A percentile compares a stretch with the other conserved stretches of the same genome.
Evolutionary conservation across 2,888 invertebrate genomes (phyloP).

Genomic region (Masnerella sp.): DNA sequence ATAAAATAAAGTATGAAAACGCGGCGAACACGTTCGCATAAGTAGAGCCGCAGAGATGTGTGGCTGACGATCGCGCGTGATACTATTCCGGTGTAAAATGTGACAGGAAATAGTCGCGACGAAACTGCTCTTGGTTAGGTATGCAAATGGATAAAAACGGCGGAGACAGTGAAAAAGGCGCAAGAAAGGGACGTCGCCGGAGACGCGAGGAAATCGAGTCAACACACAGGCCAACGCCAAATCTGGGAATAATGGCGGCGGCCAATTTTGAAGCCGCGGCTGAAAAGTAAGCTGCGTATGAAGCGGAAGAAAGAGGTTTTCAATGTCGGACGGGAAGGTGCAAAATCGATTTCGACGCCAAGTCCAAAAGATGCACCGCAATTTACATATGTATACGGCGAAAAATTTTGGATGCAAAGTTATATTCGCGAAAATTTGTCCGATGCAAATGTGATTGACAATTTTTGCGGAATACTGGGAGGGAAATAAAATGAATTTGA

Average conservation of each 20-base stretch:
- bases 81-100: constrained; percentile 73
- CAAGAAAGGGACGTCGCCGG: constrained; percentile 27
- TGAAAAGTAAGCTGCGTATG: constrained; percentile 23
- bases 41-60: constrained; percentile 66
- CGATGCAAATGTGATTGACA: background rate
- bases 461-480: background rate
- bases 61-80: constrained; percentile 68
- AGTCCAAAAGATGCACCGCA: constrained; percentile 14
- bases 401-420: constrained; percentile 10
- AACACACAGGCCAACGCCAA: constrained; percentile 38
- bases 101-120: constrained; percentile 74
- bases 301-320: constrained; percentile 20
- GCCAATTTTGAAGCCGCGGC: constrained; percentile 38
- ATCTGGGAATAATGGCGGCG: constrained; percentile 19
- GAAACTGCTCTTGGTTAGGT: constrained; percentile 65
- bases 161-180: constrained; percentile 41
- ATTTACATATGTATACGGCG: constrained; percentile 16
- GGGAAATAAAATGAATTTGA: too few relatives aligned
- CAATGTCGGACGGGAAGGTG: constrained; percentile 23
- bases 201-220: constrained; percentile 38
- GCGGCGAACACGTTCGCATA: constrained; percentile 15
- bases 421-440: background rate
- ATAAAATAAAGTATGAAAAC: constrained; percentile 22
- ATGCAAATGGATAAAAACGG: constrained; percentile 50
- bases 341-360: constrained; percentile 16